phyloP scores from a whole-genome alignment of 2,113 vertebrate genomes.

The Gymnorhina tibicen region DNA sequence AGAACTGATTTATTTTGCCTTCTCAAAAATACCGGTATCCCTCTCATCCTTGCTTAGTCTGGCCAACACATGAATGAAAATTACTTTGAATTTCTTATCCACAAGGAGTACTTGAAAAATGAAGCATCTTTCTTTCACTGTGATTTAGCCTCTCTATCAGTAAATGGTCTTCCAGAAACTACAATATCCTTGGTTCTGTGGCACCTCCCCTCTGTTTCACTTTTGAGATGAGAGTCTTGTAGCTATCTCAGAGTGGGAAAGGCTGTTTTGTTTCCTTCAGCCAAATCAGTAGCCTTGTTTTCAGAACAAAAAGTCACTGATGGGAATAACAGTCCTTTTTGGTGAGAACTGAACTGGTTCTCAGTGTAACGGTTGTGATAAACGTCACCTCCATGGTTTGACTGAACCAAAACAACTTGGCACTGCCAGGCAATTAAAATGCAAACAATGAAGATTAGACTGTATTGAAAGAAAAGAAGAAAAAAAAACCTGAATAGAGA shows the following conservation, averaged over 20 bases:
- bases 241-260: slow-evolving; percentile 30
- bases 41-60: background rate
- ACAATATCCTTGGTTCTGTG: slow-evolving; percentile 18
- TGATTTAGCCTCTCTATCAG: background rate
- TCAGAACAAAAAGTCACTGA: slow-evolving; percentile 68
- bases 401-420: slow-evolving; percentile 70
- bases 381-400: slow-evolving; percentile 65
- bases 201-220: background rate
- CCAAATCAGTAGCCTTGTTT: slow-evolving; percentile 77
- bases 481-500: slow-evolving; percentile 1
- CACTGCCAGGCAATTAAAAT: slow-evolving; percentile 61
- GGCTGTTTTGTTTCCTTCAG: slow-evolving; percentile 52
- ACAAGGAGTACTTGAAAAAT: background rate
- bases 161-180: background rate
- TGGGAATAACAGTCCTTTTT: slow-evolving; percentile 51
- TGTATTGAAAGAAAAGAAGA: background rate
- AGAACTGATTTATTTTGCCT: background rate
- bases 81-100: background rate
- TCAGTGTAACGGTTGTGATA: slow-evolving; percentile 54
- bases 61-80: background rate
- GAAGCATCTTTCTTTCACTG: background rate
- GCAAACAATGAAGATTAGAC: slow-evolving; percentile 15
- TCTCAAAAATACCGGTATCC: background rate
- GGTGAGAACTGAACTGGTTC: slow-evolving; percentile 68
- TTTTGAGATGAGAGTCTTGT: background rate